Conservation (phyloP, 2,888 invertebrate genomes). For the Drosophila rubida region DNA sequence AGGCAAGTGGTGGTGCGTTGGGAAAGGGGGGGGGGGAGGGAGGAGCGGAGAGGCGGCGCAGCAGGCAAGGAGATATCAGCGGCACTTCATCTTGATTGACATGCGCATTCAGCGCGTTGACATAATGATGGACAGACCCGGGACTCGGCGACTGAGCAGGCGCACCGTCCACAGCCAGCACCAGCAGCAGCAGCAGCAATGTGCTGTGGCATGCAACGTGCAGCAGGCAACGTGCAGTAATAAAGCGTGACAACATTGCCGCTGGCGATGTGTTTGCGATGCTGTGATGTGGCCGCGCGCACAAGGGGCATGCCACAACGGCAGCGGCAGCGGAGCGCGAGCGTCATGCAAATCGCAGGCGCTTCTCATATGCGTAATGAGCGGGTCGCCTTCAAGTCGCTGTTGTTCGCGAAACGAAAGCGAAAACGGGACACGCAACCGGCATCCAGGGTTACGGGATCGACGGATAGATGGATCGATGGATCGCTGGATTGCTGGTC, state of each 20-base stretch:
- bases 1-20: too few relatives aligned
- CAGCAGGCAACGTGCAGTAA: conserved; percentile 41
- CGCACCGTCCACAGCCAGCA: conserved; percentile 36
- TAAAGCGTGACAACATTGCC: conserved; percentile 64
- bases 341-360: conserved; percentile 49
- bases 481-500: conserved; percentile 33
- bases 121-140: conserved; percentile 85
- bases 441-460: conserved; percentile 17
- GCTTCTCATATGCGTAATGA: conserved; percentile 71
- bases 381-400: conserved; percentile 43
- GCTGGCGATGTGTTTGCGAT: conserved; percentile 66
- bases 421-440: conserved; percentile 25
- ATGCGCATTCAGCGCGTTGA: conserved; percentile 85
- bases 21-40: not conserved
- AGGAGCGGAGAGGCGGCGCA: not conserved
- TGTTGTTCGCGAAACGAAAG: conserved; percentile 8
- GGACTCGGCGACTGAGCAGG: conserved; percentile 49
- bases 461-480: too few relatives aligned
- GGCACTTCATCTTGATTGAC: conserved; percentile 85
- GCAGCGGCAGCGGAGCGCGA: not conserved
- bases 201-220: conserved; percentile 17
- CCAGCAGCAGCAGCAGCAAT: conserved; percentile 12
- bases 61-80: conserved; percentile 75
- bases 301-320: conserved; percentile 1
- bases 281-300: conserved; percentile 61